Evolutionary conservation across 2,113 vertebrate species (phyloP).

Genomic region (Scatophagus argus): DNA sequence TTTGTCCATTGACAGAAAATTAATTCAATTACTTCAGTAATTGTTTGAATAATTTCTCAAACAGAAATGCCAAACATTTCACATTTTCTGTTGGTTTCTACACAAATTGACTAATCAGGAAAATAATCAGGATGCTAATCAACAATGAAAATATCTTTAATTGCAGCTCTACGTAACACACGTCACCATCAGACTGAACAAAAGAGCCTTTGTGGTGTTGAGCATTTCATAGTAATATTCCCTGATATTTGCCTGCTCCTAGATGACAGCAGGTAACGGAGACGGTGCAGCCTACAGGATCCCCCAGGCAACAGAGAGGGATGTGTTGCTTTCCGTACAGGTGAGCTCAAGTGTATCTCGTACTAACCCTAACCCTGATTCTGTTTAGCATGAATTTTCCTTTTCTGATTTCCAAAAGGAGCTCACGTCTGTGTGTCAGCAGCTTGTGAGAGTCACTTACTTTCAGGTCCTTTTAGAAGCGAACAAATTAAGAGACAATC

Average conservation of each 20-base stretch:
- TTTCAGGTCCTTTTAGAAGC: not conserved
- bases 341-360: conserved; percentile 20
- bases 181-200: not conserved
- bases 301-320: not conserved
- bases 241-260: not conserved
- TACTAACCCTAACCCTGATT: too few species aligned
- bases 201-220: not conserved
- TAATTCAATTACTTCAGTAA: not conserved
- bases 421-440: not conserved
- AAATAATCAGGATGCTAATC: not conserved
- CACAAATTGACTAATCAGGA: not conserved
- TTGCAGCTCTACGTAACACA: too few species aligned
- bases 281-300: fast-evolving
- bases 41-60: not conserved
- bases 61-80: not conserved
- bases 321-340: fast-evolving
- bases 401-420: not conserved
- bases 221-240: not conserved
- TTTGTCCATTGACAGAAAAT: not conserved
- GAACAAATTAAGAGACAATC: not conserved
- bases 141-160: not conserved
- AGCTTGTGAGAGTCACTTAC: too few species aligned
- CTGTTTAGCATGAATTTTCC: not conserved
- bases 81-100: not conserved
- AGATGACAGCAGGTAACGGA: conserved; percentile 52